Evolutionary conservation across 2,888 invertebrate species (phyloP).

Genomic region (Glomeris marginata): DNA sequence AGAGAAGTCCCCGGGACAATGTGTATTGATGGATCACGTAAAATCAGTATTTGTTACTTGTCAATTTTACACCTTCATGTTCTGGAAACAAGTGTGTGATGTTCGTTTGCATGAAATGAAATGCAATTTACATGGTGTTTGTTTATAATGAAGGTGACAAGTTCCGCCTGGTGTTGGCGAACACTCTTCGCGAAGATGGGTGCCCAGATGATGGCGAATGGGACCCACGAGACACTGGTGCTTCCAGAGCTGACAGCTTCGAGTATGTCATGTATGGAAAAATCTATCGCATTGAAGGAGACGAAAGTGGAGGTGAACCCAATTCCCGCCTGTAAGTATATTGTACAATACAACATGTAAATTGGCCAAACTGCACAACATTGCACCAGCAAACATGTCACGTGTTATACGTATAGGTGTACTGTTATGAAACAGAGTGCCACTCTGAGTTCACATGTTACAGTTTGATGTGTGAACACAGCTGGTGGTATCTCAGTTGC

Average conservation of each 20-base stretch:
- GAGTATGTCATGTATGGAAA: conserved; percentile 99
- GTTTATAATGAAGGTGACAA: conserved; percentile 37
- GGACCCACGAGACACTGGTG: conserved; percentile 60
- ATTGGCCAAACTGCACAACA: not conserved
- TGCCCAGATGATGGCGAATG: conserved; percentile 92
- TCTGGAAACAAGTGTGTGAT: no score
- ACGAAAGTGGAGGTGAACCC: conserved; percentile 71
- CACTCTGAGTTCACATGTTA: conserved; percentile 88
- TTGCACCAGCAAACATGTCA: not conserved
- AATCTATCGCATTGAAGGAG: conserved; percentile 93
- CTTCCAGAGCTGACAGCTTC: conserved; percentile 87
- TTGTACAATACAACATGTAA: conserved; percentile 9
- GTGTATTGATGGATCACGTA: no score
- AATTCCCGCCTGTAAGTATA: conserved; percentile 54
- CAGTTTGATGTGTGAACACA: conserved; percentile 67
- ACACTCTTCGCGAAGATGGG: conserved; percentile 90
- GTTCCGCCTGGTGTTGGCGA: conserved; percentile 84
- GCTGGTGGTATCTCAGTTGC: conserved; percentile 97
- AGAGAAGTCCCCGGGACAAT: no score
- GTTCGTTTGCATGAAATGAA: not conserved
- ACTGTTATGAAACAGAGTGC: conserved; percentile 71
- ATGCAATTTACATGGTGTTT: conserved; percentile 5
- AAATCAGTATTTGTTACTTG: no score
- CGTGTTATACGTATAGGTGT: conserved; percentile 8
- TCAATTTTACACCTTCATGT: no score